A percentile compares a stretch with the other conserved stretches of the same genome.
Conservation (phyloP, 1,140 invertebrate species). For the Dysdera silvatica region DNA sequence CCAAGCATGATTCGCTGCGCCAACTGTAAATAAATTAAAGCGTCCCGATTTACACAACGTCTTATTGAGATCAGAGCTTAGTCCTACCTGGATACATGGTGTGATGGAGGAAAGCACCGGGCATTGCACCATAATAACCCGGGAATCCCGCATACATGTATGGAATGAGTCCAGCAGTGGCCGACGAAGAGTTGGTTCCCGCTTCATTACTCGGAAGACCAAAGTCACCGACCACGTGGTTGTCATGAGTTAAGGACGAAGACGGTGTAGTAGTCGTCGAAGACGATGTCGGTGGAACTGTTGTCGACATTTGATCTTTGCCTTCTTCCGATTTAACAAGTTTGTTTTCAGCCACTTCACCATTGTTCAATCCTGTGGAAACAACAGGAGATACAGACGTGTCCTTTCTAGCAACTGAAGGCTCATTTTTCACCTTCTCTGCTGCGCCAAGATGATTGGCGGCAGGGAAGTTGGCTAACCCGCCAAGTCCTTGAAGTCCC, state of each 20-base stretch:
- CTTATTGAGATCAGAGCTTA: constrained; percentile 22
- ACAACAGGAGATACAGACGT: too few species aligned
- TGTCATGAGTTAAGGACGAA: constrained; percentile 11
- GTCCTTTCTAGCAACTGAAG: too few species aligned
- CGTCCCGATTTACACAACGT: too few species aligned
- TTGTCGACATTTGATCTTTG: neutral
- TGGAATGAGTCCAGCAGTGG: constrained; percentile 19
- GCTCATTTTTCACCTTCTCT: constrained; percentile 1
- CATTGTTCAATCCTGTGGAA: too few species aligned
- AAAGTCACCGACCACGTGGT: constrained; percentile 8
- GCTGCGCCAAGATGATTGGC: neutral
- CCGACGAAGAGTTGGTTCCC: constrained; percentile 1
- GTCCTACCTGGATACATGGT: constrained; percentile 30
- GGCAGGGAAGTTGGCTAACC: neutral
- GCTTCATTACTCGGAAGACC: neutral
- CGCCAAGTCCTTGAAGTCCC: constrained; percentile 3
- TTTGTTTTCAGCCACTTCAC: too few species aligned
- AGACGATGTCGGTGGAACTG: neutral
- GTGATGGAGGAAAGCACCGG: constrained; percentile 19
- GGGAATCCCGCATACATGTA: constrained; percentile 25
- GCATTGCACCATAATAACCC: constrained; percentile 19
- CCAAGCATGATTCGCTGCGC: too few species aligned
- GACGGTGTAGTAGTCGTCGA: neutral
- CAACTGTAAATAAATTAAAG: too few species aligned
- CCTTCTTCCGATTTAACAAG: too few species aligned